Evolutionary conservation across 37 sponge, comb jelly and placozoan species (phyloP).

Genomic region (Chondrilla cf. caribensis): DNA sequence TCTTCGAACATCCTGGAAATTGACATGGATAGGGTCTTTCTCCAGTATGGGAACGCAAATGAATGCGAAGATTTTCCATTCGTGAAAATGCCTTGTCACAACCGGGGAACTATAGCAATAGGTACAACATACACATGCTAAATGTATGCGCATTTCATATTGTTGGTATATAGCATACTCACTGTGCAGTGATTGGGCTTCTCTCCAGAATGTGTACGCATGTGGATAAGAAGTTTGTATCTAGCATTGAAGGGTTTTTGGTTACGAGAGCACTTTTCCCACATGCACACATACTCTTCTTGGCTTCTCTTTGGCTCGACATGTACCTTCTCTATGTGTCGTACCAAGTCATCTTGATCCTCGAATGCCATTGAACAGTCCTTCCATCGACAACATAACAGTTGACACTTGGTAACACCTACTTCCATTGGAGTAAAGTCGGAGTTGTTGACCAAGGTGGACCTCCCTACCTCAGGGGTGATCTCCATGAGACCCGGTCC

Average conservation of each 20-base stretch:
- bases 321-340: slow-evolving; percentile 83
- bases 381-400: slow-evolving; percentile 65
- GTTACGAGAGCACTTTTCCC: slow-evolving; percentile 70
- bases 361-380: slow-evolving; percentile 56
- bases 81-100: slow-evolving; percentile 92
- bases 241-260: slow-evolving; percentile 91
- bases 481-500: not conserved
- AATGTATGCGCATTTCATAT: not conserved
- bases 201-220: slow-evolving; percentile 94
- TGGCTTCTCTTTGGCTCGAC: slow-evolving; percentile 67
- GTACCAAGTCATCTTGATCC: slow-evolving; percentile 74
- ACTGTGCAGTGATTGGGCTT: slow-evolving; percentile 96
- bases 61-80: slow-evolving; percentile 93
- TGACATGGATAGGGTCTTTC: slow-evolving; percentile 87
- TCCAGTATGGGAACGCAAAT: slow-evolving; percentile 91
- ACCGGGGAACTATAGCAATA: slow-evolving; percentile 63
- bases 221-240: slow-evolving; percentile 93
- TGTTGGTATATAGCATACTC: slow-evolving; percentile 24
- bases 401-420: not conserved
- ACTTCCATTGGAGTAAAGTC: not conserved
- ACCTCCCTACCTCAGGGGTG: too few species aligned
- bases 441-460: not conserved
- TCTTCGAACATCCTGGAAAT: slow-evolving; percentile 73
- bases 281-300: slow-evolving; percentile 74
- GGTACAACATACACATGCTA: not conserved